phyloP scores from a whole-genome alignment of 2,888 invertebrate genomes.

The Catocala nupta region DNA sequence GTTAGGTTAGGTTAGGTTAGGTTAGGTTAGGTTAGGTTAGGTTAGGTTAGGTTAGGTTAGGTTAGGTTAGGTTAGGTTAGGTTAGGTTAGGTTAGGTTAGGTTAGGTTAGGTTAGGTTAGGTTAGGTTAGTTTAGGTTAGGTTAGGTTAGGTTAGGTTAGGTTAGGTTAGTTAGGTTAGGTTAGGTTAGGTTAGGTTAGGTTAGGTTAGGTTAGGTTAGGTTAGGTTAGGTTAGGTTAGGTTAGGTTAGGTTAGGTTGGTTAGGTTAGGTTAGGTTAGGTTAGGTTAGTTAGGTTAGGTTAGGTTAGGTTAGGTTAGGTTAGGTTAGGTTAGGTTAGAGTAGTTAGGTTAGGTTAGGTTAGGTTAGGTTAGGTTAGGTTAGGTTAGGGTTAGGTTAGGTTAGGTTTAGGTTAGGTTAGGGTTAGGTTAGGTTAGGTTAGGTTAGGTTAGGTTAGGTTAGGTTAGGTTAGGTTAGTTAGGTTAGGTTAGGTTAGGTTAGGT shows the following conservation, averaged over 20 bases:
- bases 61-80: constrained; percentile 7
- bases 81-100: constrained; percentile 9
- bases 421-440: constrained; percentile 27
- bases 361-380: constrained; percentile 23
- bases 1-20: constrained; percentile 21
- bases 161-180: constrained; percentile 17
- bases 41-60: constrained; percentile 21
- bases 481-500: constrained; percentile 36
- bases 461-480: constrained; percentile 31
- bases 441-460: constrained; percentile 29
- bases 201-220: constrained; percentile 13
- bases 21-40: constrained; percentile 13
- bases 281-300: constrained; percentile 20
- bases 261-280: constrained; percentile 21
- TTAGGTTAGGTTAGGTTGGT: too few species aligned
- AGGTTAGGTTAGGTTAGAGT: constrained; percentile 26
- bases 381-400: too few species aligned
- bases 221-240: constrained; percentile 14
- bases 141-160: constrained; percentile 6
- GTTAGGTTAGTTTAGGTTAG: too few species aligned
- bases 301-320: constrained; percentile 17
- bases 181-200: constrained; percentile 16
- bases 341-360: constrained; percentile 25
- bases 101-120: constrained; percentile 7
- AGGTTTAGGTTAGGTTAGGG: too few species aligned